Conservation (phyloP, 2,888 invertebrate genomes). For the Tiliacea aurago region DNA sequence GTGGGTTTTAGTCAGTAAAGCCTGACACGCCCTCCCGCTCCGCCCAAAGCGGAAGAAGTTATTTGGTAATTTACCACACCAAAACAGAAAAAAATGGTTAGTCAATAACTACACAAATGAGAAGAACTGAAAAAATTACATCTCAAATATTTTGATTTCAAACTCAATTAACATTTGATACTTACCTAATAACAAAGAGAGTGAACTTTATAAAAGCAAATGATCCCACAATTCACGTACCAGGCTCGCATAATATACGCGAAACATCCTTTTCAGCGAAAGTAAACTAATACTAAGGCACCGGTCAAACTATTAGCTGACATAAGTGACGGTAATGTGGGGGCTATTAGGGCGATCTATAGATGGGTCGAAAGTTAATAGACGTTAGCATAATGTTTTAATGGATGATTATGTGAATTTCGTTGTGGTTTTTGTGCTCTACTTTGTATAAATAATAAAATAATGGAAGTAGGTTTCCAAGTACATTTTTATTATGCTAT, state of each 20-base stretch:
- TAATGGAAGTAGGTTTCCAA: neutral
- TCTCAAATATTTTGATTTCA: too few relatives aligned
- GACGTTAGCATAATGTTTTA: constrained; percentile 41
- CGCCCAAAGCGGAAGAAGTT: too few relatives aligned
- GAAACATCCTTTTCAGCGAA: constrained; percentile 38
- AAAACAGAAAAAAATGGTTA: too few relatives aligned
- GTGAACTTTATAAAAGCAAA: too few relatives aligned
- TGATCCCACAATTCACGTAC: neutral
- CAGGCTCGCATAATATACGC: constrained; percentile 29
- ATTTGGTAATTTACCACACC: too few relatives aligned
- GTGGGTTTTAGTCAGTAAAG: too few relatives aligned
- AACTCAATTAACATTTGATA: too few relatives aligned
- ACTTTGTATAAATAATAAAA: neutral
- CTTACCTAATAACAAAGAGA: too few relatives aligned
- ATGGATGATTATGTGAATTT: constrained; percentile 37
- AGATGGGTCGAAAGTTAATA: constrained; percentile 41
- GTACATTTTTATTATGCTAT: neutral
- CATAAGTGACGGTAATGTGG: constrained; percentile 51
- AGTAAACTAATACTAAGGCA: constrained; percentile 61
- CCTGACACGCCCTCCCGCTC: too few relatives aligned
- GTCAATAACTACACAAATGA: too few relatives aligned
- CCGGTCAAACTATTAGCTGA: constrained; percentile 60
- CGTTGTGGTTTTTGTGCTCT: neutral
- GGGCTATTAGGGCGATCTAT: constrained; percentile 43
- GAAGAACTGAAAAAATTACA: too few relatives aligned